A percentile compares a stretch with the other conserved stretches of the same genome.
Conservation (phyloP, 2,113 vertebrate species). For the Emydocephalus ijimae region DNA sequence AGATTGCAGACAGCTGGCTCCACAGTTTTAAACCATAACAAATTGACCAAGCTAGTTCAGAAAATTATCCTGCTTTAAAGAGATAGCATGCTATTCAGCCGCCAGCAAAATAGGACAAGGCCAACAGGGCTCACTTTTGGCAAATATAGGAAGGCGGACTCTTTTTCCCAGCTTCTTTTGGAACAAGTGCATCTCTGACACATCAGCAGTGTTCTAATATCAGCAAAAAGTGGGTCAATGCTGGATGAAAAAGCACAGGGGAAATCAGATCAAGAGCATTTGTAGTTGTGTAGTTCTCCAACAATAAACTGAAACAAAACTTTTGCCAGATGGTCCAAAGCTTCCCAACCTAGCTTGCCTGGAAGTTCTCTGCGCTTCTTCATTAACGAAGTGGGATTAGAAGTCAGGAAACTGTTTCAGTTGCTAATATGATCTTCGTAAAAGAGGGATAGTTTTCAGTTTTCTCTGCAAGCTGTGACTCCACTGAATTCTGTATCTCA, state of each 20-base stretch:
- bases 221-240: slow-evolving; percentile 49
- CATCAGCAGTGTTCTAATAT: slow-evolving; percentile 75
- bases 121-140: slow-evolving; percentile 59
- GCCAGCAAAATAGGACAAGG: slow-evolving; percentile 54
- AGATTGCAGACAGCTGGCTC: slow-evolving; percentile 83
- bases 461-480: neutral
- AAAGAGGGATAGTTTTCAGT: neutral
- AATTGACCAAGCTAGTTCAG: slow-evolving; percentile 69
- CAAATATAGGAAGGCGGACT: slow-evolving; percentile 53
- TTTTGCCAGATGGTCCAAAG: slow-evolving; percentile 46
- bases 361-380: neutral
- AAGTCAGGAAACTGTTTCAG: neutral
- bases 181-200: slow-evolving; percentile 72
- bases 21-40: slow-evolving; percentile 75
- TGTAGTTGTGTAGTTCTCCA: slow-evolving; percentile 51
- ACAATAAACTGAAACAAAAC: slow-evolving; percentile 36
- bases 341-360: neutral
- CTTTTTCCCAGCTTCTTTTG: slow-evolving; percentile 56
- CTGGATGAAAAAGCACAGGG: slow-evolving; percentile 20
- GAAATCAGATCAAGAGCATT: slow-evolving; percentile 62
- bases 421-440: neutral
- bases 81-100: slow-evolving; percentile 49
- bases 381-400: neutral
- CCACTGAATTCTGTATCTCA: neutral
- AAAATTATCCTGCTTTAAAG: slow-evolving; percentile 65